Evolutionary conservation across 2,797 vertebrate genomes (phyloP), one percentile per base, ranked within the genome.

Genomic region (Squalus acanthias): DNA sequence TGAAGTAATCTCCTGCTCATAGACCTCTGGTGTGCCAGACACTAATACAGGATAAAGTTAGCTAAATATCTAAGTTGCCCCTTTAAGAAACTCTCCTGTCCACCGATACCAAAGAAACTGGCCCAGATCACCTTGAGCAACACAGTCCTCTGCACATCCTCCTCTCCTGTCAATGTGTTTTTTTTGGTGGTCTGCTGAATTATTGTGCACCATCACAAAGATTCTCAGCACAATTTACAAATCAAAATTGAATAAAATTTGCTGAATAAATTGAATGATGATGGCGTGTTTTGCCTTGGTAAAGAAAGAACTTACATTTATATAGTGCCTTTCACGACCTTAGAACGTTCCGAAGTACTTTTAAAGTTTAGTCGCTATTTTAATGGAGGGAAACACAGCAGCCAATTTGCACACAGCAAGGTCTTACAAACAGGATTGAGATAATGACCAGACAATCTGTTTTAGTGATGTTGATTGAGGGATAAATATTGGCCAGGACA

Each of bases 171-270:
- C 15, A 46, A 7, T 20, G 65, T 67, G 33, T 17, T 39, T 82
- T 15, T 79, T 39, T 79, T 79, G 33, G 12, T 76, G 74, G 12
- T 76, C 2, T 57, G 53, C 29, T n/a, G 10, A n/a, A n/a, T 10
- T 13, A 79, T n/a, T 82, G 12, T 15, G 13, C 76, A 39, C 1
- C 13, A 39, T 82, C n/a, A 39, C 9, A 82, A 82, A 82, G n/a
- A 82, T 82, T 82, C 13, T 13, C n/a, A 79, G 76, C 5, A 82
- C 79, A 82, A 17, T 82, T 20, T 82, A 17, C n/a, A 17, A 15
- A 82, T 46, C 79, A 82, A 82, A 82, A 82, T 82, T 82, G 79
- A 46, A 82, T 82, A 20, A 82, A 82, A 46, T 82, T 74, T 82
- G n/a, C 79, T 82, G 3, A 46, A 46, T 82, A 46, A 46, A 20